phyloP scores from a whole-genome alignment of 2,888 invertebrate species.

The Cecidostiba fungosa region DNA sequence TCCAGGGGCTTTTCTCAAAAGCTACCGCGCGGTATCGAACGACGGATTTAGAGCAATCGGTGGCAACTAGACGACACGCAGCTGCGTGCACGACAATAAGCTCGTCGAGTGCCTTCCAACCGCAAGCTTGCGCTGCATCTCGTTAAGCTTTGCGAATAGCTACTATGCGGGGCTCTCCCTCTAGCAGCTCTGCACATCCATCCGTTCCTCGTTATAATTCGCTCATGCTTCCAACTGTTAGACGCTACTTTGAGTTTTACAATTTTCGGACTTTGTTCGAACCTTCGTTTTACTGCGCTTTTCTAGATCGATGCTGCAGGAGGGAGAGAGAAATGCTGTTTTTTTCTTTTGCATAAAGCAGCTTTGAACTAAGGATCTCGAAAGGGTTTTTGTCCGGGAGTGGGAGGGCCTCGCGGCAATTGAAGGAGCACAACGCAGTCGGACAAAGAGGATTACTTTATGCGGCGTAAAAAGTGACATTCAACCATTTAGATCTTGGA shows the following conservation, averaged over 20 bases:
- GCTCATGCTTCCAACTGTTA: background rate
- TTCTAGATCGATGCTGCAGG: background rate
- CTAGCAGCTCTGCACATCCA: background rate
- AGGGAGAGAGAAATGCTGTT: background rate
- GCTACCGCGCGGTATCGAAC: background rate
- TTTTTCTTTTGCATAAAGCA: background rate
- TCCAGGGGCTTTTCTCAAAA: background rate
- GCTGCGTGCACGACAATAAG: constrained; percentile 51
- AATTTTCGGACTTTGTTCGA: background rate
- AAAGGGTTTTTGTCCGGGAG: background rate
- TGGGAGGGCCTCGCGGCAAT: background rate
- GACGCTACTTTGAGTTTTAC: background rate
- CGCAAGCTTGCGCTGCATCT: constrained; percentile 44
- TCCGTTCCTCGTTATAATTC: constrained; percentile 1
- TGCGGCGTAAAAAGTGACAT: constrained; percentile 6
- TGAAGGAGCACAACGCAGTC: background rate
- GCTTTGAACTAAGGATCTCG: background rate
- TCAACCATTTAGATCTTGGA: background rate
- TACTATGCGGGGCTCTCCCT: constrained; percentile 8
- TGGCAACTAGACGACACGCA: constrained; percentile 3
- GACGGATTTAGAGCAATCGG: constrained; percentile 29
- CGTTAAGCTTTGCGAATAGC: constrained; percentile 45
- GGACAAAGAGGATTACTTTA: constrained; percentile 13
- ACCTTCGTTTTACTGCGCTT: background rate
- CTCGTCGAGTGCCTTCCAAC: background rate